Evolutionary conservation across 2,888 invertebrate genomes (phyloP), one percentile per base, ranked within the genome.

Genomic region (Epinotia brunnichana): DNA sequence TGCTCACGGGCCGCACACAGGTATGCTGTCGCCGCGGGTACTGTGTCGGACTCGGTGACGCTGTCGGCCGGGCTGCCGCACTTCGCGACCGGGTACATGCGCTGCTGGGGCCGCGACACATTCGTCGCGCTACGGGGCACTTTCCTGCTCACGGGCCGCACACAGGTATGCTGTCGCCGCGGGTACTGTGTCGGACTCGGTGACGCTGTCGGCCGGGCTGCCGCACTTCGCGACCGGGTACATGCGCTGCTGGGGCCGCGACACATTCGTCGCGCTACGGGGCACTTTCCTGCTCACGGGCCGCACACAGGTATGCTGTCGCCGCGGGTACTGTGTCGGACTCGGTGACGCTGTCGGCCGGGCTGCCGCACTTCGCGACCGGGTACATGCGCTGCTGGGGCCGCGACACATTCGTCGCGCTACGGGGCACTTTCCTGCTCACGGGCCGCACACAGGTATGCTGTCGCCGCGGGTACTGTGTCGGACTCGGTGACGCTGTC

Each of bases 351-450:
- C 66, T 93, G 81, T 92, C 91, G 75, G 87, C 93, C 93, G 97
- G 98, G 56, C 94, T 99, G 81, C 98, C 99, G 51, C 99, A 99
- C 92, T 99, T 99, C 92, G 95, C 98, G 0, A 95, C 95, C 62
- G 99, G 99, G 61, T 98, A 99, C 88, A 98, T 97, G 98, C 95
- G 99, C 83, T 99, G 98, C 90, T 99, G 99, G 99, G 99, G 99
- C 17, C 95, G 99, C 78, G 99, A 99, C 90, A 99, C 99, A 0
- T 99, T 99, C 90, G 97, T 99, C 76, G 94, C 99, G 15, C 90
- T 99, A 74, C 95, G 98, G 78, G 99, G 99, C 44, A 91, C 98
- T 76, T 95, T 98, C 79, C 94, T 99, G 78, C 99, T 99, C 11
- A 90, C 94, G 39, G 90, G 97, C 62, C 1, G 94, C 95, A 81